Evolutionary conservation across 2,888 invertebrate genomes (phyloP).

Genomic region (Leptinotarsa haldemani): DNA sequence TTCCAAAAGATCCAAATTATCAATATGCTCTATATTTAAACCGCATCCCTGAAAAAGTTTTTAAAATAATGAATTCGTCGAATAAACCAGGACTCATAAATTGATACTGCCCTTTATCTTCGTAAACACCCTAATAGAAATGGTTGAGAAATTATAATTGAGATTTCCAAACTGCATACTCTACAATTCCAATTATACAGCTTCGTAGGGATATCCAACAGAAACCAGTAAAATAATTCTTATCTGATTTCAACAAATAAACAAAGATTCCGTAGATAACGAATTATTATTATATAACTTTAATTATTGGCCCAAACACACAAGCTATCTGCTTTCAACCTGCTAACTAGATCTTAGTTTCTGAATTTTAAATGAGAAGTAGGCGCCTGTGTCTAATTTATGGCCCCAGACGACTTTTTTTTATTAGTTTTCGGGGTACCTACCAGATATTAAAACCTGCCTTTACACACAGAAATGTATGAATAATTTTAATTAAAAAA

Average conservation of each 20-base stretch:
- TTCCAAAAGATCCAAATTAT: no score
- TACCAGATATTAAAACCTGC: slow-evolving; percentile 32
- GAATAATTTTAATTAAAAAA: slow-evolving; percentile 53
- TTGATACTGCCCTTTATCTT: no score
- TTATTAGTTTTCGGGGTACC: slow-evolving; percentile 47
- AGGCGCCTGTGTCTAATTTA: slow-evolving; percentile 59
- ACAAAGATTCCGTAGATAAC: slow-evolving; percentile 11
- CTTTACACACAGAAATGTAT: slow-evolving; percentile 42
- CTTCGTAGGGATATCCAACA: background rate
- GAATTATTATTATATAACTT: slow-evolving; percentile 16
- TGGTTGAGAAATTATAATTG: background rate
- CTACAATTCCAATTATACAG: background rate
- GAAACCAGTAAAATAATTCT: background rate
- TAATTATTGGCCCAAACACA: slow-evolving; percentile 13
- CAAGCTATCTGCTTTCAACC: slow-evolving; percentile 32
- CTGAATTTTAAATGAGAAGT: slow-evolving; percentile 57
- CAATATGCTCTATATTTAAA: no score
- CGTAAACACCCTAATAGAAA: background rate
- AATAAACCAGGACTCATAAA: no score
- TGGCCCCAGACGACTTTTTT: slow-evolving; percentile 51
- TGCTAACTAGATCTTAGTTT: slow-evolving; percentile 50
- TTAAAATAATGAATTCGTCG: no score
- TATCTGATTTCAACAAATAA: slow-evolving; percentile 18
- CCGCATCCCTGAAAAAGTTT: no score
- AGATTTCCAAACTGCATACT: background rate